These are phyloP conservation scores for Drosophila funebris DNA, from an alignment of 1,140 invertebrate species.

Conservation along the genomic window DNA sequence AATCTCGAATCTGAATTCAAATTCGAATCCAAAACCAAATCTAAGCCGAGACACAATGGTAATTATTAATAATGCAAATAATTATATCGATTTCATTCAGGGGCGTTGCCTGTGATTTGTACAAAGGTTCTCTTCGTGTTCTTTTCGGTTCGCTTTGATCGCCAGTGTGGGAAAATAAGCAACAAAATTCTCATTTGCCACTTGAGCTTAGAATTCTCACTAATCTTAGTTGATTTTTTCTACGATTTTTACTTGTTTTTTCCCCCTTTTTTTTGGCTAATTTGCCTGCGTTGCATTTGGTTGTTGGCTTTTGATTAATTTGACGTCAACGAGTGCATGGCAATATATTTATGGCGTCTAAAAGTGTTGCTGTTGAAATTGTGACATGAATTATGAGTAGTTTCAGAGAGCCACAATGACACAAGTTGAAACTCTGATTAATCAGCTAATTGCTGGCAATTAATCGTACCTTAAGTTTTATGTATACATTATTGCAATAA, in stretches of 20 bases:
- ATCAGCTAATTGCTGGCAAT: neutral
- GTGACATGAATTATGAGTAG: conserved; percentile 53
- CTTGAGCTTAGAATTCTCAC: conserved; percentile 56
- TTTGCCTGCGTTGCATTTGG: conserved; percentile 73
- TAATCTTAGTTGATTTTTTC: conserved; percentile 20
- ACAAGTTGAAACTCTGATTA: conserved; percentile 15
- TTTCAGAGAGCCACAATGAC: conserved; percentile 19
- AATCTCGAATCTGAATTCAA: conserved; percentile 26
- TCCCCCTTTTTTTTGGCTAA: conserved; percentile 42
- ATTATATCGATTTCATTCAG: conserved; percentile 80
- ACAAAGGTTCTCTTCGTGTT: conserved; percentile 48
- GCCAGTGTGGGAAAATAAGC: conserved; percentile 68
- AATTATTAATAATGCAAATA: conserved; percentile 82
- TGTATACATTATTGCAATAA: no score
- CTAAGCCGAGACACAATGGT: conserved; percentile 66
- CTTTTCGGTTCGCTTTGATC: conserved; percentile 65
- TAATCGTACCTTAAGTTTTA: no score
- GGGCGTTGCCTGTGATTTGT: conserved; percentile 73
- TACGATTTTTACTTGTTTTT: neutral
- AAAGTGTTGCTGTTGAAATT: conserved; percentile 36
- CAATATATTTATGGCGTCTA: conserved; percentile 63
- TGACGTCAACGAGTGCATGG: conserved; percentile 76
- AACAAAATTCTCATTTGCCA: conserved; percentile 65
- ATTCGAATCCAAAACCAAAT: conserved; percentile 33
- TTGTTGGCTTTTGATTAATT: conserved; percentile 68